Evolutionary conservation across 2,113 vertebrate genomes (phyloP), one percentile per base, ranked within the genome.

Genomic region (Lophius piscatorius): DNA sequence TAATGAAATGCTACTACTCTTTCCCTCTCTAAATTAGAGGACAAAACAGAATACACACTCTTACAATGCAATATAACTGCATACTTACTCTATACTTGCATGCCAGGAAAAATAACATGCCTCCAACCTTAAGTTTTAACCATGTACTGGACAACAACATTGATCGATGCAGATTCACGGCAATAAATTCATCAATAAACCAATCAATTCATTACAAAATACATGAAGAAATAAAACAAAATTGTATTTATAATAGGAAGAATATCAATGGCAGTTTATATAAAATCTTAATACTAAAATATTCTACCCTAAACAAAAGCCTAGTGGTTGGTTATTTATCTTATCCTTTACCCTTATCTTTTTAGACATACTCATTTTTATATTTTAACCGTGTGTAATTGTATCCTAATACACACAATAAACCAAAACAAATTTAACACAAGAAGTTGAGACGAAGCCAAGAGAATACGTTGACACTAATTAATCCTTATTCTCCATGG

Each of bases 401-500:
- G 12, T 47, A 20, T 76, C 58, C 74, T 40, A 73, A 72, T 70
- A 87, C 65, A 78, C 70, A 88, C 78, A 81, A 70, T 84, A 64
- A 84, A 80, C 48, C 68, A 80, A 48, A 71, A 86, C 65, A 74
- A 81, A 87, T 84, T 56, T 33, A 63, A 82, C 68, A 88, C 62
- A 50, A 23, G 21, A 51, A 72, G 71, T 52, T 44, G 18, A 52
- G 56, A 77, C 44, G 49, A 72, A 69, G 41, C 76, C 57, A 57
- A 77, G 22, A 60, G 49, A 78, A 82, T 52, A 62, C 55, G 57
- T 65, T 64, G 57, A 77, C 46, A 70, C 70, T 58, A 36, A 12
- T 68, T 88, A 82, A 90, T 87, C 78, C 74, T 55, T 76, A 84
- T 78, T 71, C 55, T 80, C 58, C 59, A 46, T 59, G 71, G 69